phyloP scores from a whole-genome alignment of 2,888 invertebrate species.

The Dryococelus australis region DNA sequence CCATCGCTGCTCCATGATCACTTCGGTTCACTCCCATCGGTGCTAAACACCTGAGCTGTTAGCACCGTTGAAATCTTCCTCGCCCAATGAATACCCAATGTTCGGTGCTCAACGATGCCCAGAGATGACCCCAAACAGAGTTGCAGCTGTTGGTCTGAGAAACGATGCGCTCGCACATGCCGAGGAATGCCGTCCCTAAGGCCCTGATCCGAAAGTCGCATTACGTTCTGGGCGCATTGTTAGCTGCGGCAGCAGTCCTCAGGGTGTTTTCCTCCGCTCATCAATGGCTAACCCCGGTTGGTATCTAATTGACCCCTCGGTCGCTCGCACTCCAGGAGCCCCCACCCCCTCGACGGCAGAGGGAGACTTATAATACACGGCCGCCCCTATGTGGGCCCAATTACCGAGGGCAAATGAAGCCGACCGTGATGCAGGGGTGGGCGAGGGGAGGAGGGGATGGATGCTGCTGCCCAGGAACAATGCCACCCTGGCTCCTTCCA shows the following conservation, averaged over 20 bases:
- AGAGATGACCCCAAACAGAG: too few relatives aligned
- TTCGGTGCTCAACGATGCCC: too few relatives aligned
- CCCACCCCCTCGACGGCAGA: not conserved
- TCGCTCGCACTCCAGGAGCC: not conserved
- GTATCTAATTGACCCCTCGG: constrained; percentile 28
- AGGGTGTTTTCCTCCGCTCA: constrained; percentile 16
- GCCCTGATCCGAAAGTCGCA: not conserved
- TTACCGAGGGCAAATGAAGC: constrained; percentile 41
- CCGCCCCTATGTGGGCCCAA: constrained; percentile 32
- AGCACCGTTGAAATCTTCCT: too few relatives aligned
- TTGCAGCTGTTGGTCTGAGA: too few relatives aligned
- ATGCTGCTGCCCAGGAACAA: constrained; percentile 32
- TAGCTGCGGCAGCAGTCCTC: not conserved
- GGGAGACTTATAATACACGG: constrained; percentile 35
- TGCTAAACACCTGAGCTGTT: too few relatives aligned
- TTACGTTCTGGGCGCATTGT: not conserved
- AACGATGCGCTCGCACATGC: too few relatives aligned
- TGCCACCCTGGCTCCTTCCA: constrained; percentile 31
- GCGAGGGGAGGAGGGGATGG: not conserved
- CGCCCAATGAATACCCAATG: too few relatives aligned
- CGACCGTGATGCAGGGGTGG: constrained; percentile 1
- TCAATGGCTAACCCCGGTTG: constrained; percentile 19
- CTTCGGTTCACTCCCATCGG: too few relatives aligned
- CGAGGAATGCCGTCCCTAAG: not conserved
- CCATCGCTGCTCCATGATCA: too few relatives aligned